Conservation (phyloP, 2,797 vertebrate genomes). For the Taeniopygia guttata region DNA sequence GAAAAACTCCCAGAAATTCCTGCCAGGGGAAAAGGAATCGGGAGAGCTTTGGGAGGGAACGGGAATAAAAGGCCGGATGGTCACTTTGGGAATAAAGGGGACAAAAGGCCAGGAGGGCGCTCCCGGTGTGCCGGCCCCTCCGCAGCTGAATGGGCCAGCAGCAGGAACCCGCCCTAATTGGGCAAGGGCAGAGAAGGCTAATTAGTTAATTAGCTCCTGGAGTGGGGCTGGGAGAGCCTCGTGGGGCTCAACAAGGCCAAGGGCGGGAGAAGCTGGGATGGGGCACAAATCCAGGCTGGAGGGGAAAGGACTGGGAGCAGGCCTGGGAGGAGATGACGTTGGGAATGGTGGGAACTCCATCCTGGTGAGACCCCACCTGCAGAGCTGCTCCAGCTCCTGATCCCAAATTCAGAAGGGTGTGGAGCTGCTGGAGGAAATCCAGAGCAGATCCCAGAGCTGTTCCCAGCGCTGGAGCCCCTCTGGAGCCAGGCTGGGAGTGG, state of each 20-base stretch:
- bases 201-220: neutral
- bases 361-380: neutral
- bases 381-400: neutral
- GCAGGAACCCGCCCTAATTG: neutral
- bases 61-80: neutral
- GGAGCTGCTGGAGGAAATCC: neutral
- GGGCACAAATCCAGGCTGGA: neutral
- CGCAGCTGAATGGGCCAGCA: neutral
- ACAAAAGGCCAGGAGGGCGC: neutral
- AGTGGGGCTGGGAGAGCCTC: neutral
- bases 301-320: too few species aligned
- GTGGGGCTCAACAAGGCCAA: neutral
- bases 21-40: neutral
- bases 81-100: conserved; percentile 3
- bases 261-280: neutral
- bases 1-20: neutral
- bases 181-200: neutral
- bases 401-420: too few species aligned
- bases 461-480: neutral
- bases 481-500: neutral
- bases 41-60: neutral
- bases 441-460: neutral
- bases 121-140: neutral
- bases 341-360: neutral
- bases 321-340: accelerated